Evolutionary conservation across 2,113 vertebrate species (phyloP).

Genomic region (Calypte anna): DNA sequence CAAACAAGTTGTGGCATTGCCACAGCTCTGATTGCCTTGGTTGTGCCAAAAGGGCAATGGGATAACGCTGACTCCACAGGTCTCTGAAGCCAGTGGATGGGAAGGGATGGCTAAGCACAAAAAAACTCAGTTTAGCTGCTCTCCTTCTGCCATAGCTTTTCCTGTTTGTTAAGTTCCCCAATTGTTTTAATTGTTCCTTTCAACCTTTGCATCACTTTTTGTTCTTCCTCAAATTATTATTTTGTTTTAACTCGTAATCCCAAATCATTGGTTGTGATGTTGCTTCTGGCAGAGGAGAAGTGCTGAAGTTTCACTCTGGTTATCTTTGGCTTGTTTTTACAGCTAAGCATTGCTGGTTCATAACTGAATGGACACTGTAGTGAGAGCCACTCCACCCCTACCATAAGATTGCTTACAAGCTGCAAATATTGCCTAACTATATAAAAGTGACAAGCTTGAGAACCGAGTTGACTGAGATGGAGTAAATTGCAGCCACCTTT

Average conservation of each 20-base stretch:
- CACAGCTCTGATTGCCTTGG: background rate
- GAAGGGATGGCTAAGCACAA: background rate
- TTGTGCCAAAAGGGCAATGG: background rate
- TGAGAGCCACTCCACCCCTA: background rate
- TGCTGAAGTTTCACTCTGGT: slow-evolving; percentile 20
- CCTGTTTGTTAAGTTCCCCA: slow-evolving; percentile 40
- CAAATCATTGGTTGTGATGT: background rate
- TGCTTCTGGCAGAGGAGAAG: slow-evolving; percentile 48
- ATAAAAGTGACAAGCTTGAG: background rate
- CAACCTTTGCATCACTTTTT: background rate
- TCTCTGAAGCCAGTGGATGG: background rate
- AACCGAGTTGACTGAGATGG: background rate
- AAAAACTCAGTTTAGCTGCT: slow-evolving; percentile 17
- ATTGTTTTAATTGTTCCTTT: slow-evolving; percentile 61
- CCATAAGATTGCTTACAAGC: background rate
- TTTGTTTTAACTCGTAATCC: slow-evolving; percentile 31
- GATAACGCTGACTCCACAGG: background rate
- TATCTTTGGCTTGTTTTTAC: slow-evolving; percentile 45
- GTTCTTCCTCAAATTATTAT: slow-evolving; percentile 57
- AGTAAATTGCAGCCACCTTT: background rate
- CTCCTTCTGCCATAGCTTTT: slow-evolving; percentile 18
- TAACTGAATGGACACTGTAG: background rate
- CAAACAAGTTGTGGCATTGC: background rate
- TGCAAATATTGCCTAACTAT: background rate
- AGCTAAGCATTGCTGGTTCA: background rate